Evolutionary conservation across 2,888 invertebrate species (phyloP).

Genomic region (Ditula angustiorana): DNA sequence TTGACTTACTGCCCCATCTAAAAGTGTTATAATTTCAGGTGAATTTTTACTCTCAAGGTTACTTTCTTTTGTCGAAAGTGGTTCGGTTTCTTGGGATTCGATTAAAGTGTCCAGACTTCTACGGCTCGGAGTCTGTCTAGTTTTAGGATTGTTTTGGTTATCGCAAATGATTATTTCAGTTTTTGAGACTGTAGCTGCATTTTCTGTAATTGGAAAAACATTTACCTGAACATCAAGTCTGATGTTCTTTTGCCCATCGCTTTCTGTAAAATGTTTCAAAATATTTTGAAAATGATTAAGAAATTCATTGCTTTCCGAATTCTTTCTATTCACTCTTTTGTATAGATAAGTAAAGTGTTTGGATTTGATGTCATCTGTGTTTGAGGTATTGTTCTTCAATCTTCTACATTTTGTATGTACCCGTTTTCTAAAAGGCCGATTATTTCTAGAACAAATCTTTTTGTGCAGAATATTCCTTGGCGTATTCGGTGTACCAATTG

Average conservation of each 20-base stretch:
- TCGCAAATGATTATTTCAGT: neutral
- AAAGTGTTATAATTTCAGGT: conserved; percentile 62
- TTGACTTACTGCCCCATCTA: conserved; percentile 65
- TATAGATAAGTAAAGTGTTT: conserved; percentile 53
- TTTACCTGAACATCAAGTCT: conserved; percentile 67
- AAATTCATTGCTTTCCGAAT: conserved; percentile 44
- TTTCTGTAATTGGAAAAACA: conserved; percentile 52
- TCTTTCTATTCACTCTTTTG: conserved; percentile 50
- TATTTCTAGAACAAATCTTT: conserved; percentile 23
- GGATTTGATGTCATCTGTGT: conserved; percentile 45
- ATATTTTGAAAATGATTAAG: conserved; percentile 57
- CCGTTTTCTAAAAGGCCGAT: conserved; percentile 32
- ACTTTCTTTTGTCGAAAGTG: neutral
- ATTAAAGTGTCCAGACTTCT: conserved; percentile 16
- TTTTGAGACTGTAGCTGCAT: conserved; percentile 7
- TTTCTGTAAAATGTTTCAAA: conserved; percentile 58
- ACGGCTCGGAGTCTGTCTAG: neutral
- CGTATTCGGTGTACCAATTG: conserved; percentile 28
- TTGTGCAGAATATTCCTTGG: conserved; percentile 35
- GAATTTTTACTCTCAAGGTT: conserved; percentile 17
- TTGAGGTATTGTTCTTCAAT: neutral
- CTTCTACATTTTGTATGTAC: conserved; percentile 9
- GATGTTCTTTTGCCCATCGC: conserved; percentile 55
- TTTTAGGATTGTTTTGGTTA: neutral
- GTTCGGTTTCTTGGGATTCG: conserved; percentile 25